Conservation (phyloP, 2,113 vertebrate genomes). For the Ovis aries region ARS-UI_Ramb_v3.0 NC_056055.1:126672001-126672500, state of each 20-base stretch:
- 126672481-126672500: not conserved
- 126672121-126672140: not conserved
- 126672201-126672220: not conserved
- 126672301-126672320: not conserved
- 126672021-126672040: not conserved
- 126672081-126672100: not conserved
- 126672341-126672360: not conserved
- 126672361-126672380: not conserved
- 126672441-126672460: not conserved
- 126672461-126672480: not conserved
- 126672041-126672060: not conserved
- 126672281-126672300: not conserved
- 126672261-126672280: not conserved
- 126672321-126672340: not conserved
- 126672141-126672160: not conserved
- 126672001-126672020: not conserved
- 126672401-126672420: not conserved
- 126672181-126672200: not conserved
- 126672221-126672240: not conserved
- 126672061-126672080: not conserved
- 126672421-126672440: not conserved
- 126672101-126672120: not conserved
- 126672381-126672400: not conserved
- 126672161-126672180: not conserved
- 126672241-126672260: not conserved